Percentiles rank a stretch among this genome's conserved stretches.
Conservation (phyloP, 2,888 invertebrate species). For the Habroteleia sp. region DNA sequence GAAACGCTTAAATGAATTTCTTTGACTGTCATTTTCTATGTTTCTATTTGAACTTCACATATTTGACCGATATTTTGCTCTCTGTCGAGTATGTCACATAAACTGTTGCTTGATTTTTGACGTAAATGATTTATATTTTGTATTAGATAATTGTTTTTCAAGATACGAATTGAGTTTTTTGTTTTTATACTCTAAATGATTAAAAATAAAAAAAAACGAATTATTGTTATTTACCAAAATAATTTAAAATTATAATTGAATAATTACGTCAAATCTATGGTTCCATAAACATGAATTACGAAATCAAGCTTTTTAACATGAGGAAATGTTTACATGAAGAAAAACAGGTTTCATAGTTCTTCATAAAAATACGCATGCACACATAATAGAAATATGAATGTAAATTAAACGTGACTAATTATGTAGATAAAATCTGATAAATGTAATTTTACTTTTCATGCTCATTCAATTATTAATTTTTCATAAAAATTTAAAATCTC, state of each 20-base stretch:
- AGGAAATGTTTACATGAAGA: constrained; percentile 19
- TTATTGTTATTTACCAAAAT: no score
- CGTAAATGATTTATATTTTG: constrained; percentile 19
- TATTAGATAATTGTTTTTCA: constrained; percentile 12
- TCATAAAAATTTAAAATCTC: background rate
- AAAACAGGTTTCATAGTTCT: constrained; percentile 34
- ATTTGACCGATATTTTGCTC: no score
- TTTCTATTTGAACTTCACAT: background rate
- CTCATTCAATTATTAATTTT: constrained; percentile 14
- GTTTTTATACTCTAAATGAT: background rate
- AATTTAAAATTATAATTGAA: background rate
- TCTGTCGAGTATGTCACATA: constrained; percentile 7
- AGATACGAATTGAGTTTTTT: background rate
- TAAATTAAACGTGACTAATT: constrained; percentile 48
- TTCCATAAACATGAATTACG: constrained; percentile 2
- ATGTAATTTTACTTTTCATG: constrained; percentile 24
- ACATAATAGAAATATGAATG: constrained; percentile 36
- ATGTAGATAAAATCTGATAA: constrained; percentile 30
- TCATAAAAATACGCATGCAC: constrained; percentile 23
- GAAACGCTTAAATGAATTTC: no score
- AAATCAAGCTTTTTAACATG: constrained; percentile 2
- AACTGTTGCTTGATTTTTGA: constrained; percentile 8
- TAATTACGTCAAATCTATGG: background rate
- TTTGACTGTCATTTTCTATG: no score
- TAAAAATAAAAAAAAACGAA: constrained; percentile 1